A percentile compares a stretch with the other conserved stretches of the same genome.
These are phyloP conservation scores for Hyles lineata DNA, from an alignment of 2,888 invertebrate genomes.

Conservation along the genomic window DNA sequence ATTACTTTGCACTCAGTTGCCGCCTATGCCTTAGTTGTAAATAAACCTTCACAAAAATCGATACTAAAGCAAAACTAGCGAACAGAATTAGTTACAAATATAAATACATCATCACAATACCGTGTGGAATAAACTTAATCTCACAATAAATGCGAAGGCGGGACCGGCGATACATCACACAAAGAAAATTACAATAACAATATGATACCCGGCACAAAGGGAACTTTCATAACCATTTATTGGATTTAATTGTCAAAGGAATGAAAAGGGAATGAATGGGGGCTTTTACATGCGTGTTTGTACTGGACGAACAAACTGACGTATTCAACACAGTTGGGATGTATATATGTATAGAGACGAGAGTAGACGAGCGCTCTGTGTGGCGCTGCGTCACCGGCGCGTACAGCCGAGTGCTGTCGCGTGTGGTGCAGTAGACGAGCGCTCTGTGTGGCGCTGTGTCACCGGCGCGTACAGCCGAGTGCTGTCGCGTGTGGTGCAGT, in stretches of 20 bases:
- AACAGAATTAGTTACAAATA: conserved; percentile 21
- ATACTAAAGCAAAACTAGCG: conserved; percentile 21
- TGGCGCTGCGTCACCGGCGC: not conserved
- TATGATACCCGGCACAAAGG: conserved; percentile 25
- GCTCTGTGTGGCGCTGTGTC: conserved; percentile 8
- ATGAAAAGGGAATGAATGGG: conserved; percentile 24
- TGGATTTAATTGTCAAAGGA: conserved; percentile 32
- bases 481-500: conserved; percentile 9
- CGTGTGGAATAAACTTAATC: conserved; percentile 30
- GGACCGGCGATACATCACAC: conserved; percentile 26
- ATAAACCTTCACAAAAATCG: not conserved
- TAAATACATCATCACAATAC: conserved; percentile 25
- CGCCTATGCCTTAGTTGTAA: not conserved
- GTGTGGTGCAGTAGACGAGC: conserved; percentile 13
- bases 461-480: conserved; percentile 11
- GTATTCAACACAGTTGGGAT: not conserved
- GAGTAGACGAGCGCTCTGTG: not conserved
- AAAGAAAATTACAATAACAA: conserved; percentile 33
- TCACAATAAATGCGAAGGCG: conserved; percentile 30
- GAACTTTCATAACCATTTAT: conserved; percentile 30
- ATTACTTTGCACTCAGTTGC: not conserved
- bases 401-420: not conserved
- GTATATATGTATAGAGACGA: too few species aligned
- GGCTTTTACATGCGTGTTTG: conserved; percentile 5
- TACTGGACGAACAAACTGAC: not conserved